Percentiles rank a stretch among this genome's conserved stretches.
These are phyloP conservation scores for Cossypha polioptera DNA, from an alignment of 2,797 vertebrate species.

Conservation along the genomic window DNA sequence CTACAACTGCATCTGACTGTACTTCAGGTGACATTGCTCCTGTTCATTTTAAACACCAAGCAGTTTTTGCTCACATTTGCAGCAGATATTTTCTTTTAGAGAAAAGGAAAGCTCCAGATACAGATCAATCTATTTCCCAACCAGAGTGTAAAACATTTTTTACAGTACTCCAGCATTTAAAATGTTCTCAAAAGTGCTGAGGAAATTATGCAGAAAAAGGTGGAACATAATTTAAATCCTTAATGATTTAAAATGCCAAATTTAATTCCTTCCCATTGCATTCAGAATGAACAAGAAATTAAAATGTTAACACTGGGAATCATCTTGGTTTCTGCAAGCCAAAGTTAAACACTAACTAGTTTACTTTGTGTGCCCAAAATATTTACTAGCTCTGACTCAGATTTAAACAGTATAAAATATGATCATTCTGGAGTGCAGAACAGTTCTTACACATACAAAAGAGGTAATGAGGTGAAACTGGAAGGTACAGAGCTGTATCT, in stretches of 20 bases:
- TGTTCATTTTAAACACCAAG: neutral
- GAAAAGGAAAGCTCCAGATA: neutral
- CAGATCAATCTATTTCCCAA: neutral
- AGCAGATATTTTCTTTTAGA: neutral
- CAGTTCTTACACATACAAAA: neutral
- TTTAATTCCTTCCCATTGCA: neutral
- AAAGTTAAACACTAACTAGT: constrained; percentile 8
- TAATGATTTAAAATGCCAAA: neutral
- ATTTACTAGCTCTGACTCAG: constrained; percentile 16
- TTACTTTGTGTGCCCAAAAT: neutral
- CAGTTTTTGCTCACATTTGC: neutral
- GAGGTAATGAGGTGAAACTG: constrained; percentile 21
- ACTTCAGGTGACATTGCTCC: neutral
- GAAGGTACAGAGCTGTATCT: neutral
- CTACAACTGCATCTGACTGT: neutral
- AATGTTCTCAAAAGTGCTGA: neutral
- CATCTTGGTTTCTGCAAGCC: neutral
- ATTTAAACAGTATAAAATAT: neutral
- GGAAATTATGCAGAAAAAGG: neutral
- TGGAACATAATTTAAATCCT: neutral
- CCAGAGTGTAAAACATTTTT: neutral
- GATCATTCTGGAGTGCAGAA: neutral
- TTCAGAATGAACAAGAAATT: neutral
- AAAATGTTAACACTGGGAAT: neutral
- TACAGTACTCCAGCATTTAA: neutral